Evolutionary conservation across 2,113 vertebrate genomes (phyloP), one percentile per base, ranked within the genome.

Genomic region (Ceyx margarethae): DNA sequence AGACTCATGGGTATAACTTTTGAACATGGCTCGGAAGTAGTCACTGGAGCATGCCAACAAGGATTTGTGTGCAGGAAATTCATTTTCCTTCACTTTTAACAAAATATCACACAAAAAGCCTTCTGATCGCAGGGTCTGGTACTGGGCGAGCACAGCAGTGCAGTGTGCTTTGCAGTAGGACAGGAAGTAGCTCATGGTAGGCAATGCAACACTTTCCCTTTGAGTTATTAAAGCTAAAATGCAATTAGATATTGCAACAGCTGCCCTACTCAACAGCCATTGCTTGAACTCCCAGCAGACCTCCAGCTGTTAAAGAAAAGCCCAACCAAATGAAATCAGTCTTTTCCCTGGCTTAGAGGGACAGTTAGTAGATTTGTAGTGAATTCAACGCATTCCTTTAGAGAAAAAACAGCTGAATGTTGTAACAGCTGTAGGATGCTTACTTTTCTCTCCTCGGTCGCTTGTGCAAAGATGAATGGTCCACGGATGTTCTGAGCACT

Each of bases 11-110:
- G 98, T 99, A 26, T 98, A 97, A 56, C 98, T 98, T 94, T 99
- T 98, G 94, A 99, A 99, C 96, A 99, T 97, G 25, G 98, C 98
- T 97, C 98, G 98, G 92, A 99, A 99, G 95, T 99, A 99, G 94
- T 99, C 98, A 1, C 99, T 99, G 93, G 99, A 98, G 86, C 98
- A 98, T 14, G 99, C 99, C 81, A 99, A 80, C 45, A 99, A 97
- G 46, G 98, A 98, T 40, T 98, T 98, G 94, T 99, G 99, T 48
- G 98, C 99, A 2, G 97, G 98, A 94, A 99, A 99, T 43, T 98
- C 97, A 1, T 97, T 97, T 64, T 98, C 99, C 28, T 98, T 97
- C 10, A 98, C 97, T 90, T 99, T 97, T 78, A 99, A 96, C 66
- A 98, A 96, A n/a, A 99, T 98, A 62, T 99, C 99, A 2, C 99